These are phyloP conservation scores for Probosciger aterrimus DNA, from an alignment of 2,113 vertebrate genomes.

Conservation along the genomic window DNA sequence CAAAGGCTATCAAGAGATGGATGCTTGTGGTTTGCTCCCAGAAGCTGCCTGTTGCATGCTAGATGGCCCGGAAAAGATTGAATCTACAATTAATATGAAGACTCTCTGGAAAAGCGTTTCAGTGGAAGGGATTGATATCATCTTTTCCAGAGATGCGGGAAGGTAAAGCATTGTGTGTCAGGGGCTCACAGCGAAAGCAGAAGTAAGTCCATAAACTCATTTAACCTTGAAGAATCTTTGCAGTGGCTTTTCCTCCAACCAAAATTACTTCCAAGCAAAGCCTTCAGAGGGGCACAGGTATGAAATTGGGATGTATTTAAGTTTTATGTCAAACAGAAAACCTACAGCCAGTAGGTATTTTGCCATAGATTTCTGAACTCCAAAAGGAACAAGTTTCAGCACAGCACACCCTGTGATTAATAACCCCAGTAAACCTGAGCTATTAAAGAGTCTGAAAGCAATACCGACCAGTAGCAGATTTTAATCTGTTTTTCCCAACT, in stretches of 20 bases:
- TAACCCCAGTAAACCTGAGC: not conserved
- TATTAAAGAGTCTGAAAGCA: conserved; percentile 19
- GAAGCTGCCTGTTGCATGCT: conserved; percentile 72
- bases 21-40: conserved; percentile 77
- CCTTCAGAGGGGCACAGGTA: not conserved
- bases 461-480: conserved; percentile 16
- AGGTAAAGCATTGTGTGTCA: conserved; percentile 54
- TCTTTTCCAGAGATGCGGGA: conserved; percentile 82
- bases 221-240: not conserved
- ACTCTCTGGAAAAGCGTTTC: conserved; percentile 64
- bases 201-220: not conserved
- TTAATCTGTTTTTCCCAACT: conserved; percentile 30
- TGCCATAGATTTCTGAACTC: conserved; percentile 36
- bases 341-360: not conserved
- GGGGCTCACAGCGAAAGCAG: not conserved
- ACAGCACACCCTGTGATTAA: not conserved
- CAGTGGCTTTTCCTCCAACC: not conserved
- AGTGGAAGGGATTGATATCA: conserved; percentile 64
- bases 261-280: not conserved
- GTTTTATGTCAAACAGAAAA: not conserved
- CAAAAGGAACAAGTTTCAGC: conserved; percentile 29
- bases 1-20: conserved; percentile 75
- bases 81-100: conserved; percentile 79
- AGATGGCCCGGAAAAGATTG: conserved; percentile 77
- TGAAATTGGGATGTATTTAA: not conserved